Percentiles rank a stretch among this genome's conserved stretches.
phyloP scores from a whole-genome alignment of 2,888 invertebrate species.

The Caenorhabditis virilis region DNA sequence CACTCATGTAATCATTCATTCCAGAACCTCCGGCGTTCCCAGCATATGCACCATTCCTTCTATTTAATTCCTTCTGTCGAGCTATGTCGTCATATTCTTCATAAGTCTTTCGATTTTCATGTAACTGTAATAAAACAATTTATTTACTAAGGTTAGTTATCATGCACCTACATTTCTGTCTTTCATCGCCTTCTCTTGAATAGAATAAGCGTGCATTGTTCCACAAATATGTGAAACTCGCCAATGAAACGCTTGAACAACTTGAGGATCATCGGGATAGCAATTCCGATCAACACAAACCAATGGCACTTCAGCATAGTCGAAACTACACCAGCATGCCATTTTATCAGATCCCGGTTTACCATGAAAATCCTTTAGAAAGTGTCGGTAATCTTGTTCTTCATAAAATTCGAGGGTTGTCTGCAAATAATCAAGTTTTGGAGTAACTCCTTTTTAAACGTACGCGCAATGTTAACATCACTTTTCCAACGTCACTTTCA shows the following conservation, averaged over 20 bases:
- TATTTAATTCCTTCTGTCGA: not conserved
- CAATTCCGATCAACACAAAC: not conserved
- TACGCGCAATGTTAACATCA: too few species aligned
- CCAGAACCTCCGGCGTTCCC: too few species aligned
- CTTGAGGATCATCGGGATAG: not conserved
- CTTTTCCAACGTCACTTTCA: too few species aligned
- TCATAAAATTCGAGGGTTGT: too few species aligned
- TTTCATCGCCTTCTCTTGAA: not conserved
- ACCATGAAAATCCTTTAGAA: too few species aligned
- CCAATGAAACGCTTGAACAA: not conserved
- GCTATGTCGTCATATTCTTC: not conserved
- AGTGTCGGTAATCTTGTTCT: too few species aligned
- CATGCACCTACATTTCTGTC: not conserved
- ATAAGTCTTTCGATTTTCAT: too few species aligned
- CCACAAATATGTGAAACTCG: not conserved
- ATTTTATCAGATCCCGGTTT: too few species aligned
- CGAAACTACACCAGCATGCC: not conserved
- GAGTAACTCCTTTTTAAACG: too few species aligned
- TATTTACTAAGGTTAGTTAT: not conserved
- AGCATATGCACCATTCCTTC: not conserved
- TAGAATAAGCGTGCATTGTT: not conserved
- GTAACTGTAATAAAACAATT: not conserved
- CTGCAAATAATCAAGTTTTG: too few species aligned
- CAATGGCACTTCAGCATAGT: not conserved
- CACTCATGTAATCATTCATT: not conserved